A percentile compares a stretch with the other conserved stretches of the same genome.
phyloP scores from a whole-genome alignment of 2,797 vertebrate genomes.

The Sarcophilus harrisii region DNA sequence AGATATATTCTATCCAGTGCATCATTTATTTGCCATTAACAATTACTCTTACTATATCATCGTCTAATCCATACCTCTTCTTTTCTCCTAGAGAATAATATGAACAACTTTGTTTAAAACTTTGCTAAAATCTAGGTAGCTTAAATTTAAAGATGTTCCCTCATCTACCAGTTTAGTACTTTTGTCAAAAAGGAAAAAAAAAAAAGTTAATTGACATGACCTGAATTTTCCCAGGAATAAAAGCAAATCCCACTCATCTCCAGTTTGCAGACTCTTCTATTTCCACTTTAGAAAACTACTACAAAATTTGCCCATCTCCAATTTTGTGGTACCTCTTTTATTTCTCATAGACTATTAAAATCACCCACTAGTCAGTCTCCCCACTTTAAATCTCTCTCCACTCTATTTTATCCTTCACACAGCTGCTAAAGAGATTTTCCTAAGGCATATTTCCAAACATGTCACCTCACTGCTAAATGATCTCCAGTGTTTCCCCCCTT shows the following conservation, averaged over 20 bases:
- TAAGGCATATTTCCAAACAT: neutral
- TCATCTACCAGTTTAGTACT: neutral
- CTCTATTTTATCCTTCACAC: neutral
- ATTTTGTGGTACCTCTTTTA: neutral
- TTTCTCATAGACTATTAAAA: neutral
- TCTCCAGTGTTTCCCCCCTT: neutral
- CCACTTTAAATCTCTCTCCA: neutral
- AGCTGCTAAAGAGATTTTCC: neutral
- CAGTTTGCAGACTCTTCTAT: neutral
- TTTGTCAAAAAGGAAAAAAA: neutral
- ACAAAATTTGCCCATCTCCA: neutral
- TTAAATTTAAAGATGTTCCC: neutral
- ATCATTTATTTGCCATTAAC: constrained; percentile 14
- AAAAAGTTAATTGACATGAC: neutral
- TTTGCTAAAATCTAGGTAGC: neutral
- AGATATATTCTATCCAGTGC: neutral
- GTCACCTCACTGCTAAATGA: neutral
- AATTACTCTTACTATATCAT: neutral
- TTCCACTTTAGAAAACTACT: neutral
- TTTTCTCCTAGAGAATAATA: neutral
- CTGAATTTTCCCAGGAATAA: neutral
- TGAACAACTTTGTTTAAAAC: neutral
- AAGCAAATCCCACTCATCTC: neutral
- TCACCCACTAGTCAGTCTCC: neutral
- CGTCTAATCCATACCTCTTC: neutral